Evolutionary conservation across 1,140 invertebrate genomes (phyloP), one percentile per base, ranked within the genome.

Genomic region (Euwallacea similis): DNA sequence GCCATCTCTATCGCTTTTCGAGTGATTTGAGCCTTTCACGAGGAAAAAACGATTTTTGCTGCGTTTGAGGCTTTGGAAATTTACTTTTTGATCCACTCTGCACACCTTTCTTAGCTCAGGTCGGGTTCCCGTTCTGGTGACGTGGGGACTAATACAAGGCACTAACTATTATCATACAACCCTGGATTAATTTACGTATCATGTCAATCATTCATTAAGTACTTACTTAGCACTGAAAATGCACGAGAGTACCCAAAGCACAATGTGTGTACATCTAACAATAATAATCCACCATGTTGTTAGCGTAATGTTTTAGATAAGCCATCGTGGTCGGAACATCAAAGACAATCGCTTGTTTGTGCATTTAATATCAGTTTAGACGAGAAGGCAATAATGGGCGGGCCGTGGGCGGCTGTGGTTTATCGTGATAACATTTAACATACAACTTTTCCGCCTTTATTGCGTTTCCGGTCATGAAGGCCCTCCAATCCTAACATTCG

Each of bases 271-370:
- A 16, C 16, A 50, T 16, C 11, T 9, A 56, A 10, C 8, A 15
- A 56, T 56, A 7, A 56, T 15, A 56, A 56, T 56, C 54, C 11
- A 56, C 16, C 21, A 33, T 33, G 21, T 15, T 56, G 9, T 56
- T 56, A 15, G 54, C 54, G 9, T 15, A 56, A 56, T 13, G 11
- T 9, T n/a, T n/a, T 15, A 56, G n/a, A 56, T 15, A 56, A 9
- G 11, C 11, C 16, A 56, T 56, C 54, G 10, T 56, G 10, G 54
- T 56, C 54, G 2, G 54, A 21, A 21, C n/a, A 56, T 56, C 54
- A 56, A 56, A 56, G 54, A 16, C 54, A 21, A 56, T 56, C 8
- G n/a, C 11, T 13, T 56, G 16, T n/a, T 56, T 15, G n/a, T n/a
- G 54, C 54, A 56, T 56, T 56, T 56, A 15, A 9, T 56, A 16